Percentiles rank a stretch among this genome's conserved stretches.
Evolutionary conservation across 2,888 invertebrate species (phyloP).

Genomic region (Sceliomorpha sp.): DNA sequence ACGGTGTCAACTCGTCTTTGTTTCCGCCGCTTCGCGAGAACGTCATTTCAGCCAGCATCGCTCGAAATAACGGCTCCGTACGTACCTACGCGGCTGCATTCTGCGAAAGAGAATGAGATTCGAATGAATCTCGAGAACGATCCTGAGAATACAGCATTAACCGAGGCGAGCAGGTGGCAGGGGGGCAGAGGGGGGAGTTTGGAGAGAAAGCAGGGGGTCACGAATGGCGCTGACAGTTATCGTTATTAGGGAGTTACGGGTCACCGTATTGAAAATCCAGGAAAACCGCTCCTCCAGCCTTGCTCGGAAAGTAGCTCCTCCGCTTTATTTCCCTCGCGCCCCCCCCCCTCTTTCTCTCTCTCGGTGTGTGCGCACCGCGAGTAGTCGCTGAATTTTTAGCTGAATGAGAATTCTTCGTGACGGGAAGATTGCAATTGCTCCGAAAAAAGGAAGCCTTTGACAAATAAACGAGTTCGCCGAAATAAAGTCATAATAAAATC

Average conservation of each 20-base stretch:
- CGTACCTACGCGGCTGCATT: background rate
- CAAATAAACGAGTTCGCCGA: too few relatives aligned
- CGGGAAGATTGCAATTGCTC: constrained; percentile 2
- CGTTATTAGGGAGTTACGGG: too few relatives aligned
- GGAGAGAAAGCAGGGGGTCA: too few relatives aligned
- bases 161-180: too few relatives aligned
- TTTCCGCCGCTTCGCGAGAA: too few relatives aligned
- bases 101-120: constrained; percentile 53
- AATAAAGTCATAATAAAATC: background rate
- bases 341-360: background rate
- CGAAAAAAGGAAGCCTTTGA: too few relatives aligned
- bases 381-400: constrained; percentile 12
- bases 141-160: constrained; percentile 24
- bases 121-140: constrained; percentile 58
- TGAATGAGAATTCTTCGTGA: constrained; percentile 10
- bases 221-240: too few relatives aligned
- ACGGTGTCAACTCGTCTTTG: too few relatives aligned
- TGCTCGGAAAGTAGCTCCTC: background rate
- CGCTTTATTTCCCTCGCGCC: constrained; percentile 6
- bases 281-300: constrained; percentile 4
- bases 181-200: too few relatives aligned
- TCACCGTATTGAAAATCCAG: too few relatives aligned
- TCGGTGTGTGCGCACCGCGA: constrained; percentile 4
- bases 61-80: constrained; percentile 3
- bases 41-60: background rate